Base-by-base conservation (phyloP, 2,113 vertebrate genomes). In the Neodontobutis hainanensis region DNA sequence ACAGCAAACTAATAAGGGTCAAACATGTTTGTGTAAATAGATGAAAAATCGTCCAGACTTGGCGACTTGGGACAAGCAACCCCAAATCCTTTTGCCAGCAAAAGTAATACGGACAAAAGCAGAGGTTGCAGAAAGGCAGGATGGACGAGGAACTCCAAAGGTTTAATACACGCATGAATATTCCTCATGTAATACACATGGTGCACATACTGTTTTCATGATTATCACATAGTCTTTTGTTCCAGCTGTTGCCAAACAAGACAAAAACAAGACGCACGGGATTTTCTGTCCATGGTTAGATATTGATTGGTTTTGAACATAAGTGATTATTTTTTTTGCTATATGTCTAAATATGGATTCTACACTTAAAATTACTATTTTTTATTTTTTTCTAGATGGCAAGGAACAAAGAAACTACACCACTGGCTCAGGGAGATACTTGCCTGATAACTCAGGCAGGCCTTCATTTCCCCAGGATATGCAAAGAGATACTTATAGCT, bases 101-200 rank as follows among this genome's bases (percentile, higher is more conserved):
- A 91, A 90, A 56, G 60, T 89, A 32, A 85, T 91, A 52, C 76
- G 84, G 47, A 82, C 90, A 16, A 89, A 80, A 79, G 91, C 92
- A n/a, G 90, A 91, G 63, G 79, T 93, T 19, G 78, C 90, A 7
- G 92, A 92, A 59, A 87, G 89, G 58, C 89, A 94, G 38, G 89
- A 93, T 51, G 92, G 92, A 70, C 81, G 85, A 66, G 92, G 92
- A 52, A 55, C 8, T 35, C 91, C 90, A 55, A 46, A 53, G 82
- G 91, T 93, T 67, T 6, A 73, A 60, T 3, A 62, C 47, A n/a
- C 4, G 49, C 0, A 51, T 58, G 11, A 77, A 35, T 64, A 32
- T 64, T 35, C 9, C 62, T 1, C 35, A 11, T 36, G 61, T 0
- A 19, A 27, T 27, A 27, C 19, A 27, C 19, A 27, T 27, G 19